Conservation (phyloP, 2,113 vertebrate species). For the Leucosticte australis region DNA sequence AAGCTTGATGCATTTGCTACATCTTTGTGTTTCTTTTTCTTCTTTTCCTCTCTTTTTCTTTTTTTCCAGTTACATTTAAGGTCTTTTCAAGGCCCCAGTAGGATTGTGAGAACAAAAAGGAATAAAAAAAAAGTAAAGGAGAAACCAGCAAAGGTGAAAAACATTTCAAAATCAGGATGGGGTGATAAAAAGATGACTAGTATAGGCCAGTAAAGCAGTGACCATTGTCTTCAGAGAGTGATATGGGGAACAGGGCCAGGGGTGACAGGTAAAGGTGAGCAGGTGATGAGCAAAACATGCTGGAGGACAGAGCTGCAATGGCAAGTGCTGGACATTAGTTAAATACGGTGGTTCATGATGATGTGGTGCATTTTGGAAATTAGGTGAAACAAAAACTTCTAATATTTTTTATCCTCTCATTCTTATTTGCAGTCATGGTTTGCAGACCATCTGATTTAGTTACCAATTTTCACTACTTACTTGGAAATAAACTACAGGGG, state of each 20-base stretch:
- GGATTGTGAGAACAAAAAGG: background rate
- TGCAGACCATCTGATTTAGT: background rate
- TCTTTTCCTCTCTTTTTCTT: background rate
- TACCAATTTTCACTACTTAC: background rate
- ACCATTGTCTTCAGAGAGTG: background rate
- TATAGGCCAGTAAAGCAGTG: background rate
- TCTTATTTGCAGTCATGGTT: background rate
- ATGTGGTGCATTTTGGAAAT: background rate
- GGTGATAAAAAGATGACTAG: background rate
- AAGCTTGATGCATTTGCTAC: slow-evolving; percentile 5
- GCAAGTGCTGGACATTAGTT: background rate
- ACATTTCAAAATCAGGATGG: background rate
- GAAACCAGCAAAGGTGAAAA: background rate
- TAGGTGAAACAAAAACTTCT: background rate
- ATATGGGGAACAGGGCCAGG: background rate
- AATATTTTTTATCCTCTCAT: background rate
- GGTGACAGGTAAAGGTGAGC: background rate
- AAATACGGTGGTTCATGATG: background rate
- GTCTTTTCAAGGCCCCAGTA: background rate
- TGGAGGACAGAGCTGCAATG: background rate
- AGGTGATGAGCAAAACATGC: background rate
- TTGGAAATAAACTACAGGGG: background rate
- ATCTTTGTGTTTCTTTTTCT: background rate
- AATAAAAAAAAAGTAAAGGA: background rate
- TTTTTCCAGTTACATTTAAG: background rate